phyloP scores from a whole-genome alignment of 2,797 vertebrate genomes.

The Ptychadena robeensis region DNA sequence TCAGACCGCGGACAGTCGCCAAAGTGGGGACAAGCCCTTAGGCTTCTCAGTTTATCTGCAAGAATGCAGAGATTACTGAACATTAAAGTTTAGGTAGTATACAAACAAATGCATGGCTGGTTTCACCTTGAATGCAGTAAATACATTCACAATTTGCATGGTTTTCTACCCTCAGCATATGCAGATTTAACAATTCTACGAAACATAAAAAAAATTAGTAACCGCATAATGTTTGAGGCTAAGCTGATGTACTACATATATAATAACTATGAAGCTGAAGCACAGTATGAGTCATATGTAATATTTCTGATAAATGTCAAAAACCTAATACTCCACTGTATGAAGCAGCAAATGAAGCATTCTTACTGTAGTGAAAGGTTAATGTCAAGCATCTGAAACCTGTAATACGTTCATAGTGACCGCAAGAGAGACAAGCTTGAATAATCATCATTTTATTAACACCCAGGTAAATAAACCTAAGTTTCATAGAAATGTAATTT shows the following conservation, averaged over 20 bases:
- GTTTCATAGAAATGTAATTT: constrained; percentile 16
- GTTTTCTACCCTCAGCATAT: too few relatives aligned
- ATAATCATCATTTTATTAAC: constrained; percentile 13
- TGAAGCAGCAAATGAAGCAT: not conserved
- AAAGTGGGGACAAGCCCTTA: too few relatives aligned
- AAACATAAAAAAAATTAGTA: too few relatives aligned
- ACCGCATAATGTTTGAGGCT: too few relatives aligned
- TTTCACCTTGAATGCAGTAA: too few relatives aligned
- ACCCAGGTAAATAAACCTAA: constrained; percentile 28
- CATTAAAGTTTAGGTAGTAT: too few relatives aligned
- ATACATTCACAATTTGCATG: too few relatives aligned
- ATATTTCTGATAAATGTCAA: constrained; percentile 23
- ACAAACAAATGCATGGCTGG: too few relatives aligned
- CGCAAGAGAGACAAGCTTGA: not conserved
- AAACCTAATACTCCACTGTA: not conserved
- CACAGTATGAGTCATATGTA: not conserved
- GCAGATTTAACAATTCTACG: too few relatives aligned
- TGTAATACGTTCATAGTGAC: constrained; percentile 5
- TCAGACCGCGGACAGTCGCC: too few relatives aligned
- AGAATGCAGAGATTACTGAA: too few relatives aligned
- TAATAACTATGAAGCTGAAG: not conserved
- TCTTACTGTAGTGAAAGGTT: constrained; percentile 18
- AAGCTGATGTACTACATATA: not conserved
- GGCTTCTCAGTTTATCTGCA: too few relatives aligned
- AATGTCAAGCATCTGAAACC: not conserved